Evolutionary conservation across 2,888 invertebrate genomes (phyloP).

Genomic region (Malacosoma neustria): DNA sequence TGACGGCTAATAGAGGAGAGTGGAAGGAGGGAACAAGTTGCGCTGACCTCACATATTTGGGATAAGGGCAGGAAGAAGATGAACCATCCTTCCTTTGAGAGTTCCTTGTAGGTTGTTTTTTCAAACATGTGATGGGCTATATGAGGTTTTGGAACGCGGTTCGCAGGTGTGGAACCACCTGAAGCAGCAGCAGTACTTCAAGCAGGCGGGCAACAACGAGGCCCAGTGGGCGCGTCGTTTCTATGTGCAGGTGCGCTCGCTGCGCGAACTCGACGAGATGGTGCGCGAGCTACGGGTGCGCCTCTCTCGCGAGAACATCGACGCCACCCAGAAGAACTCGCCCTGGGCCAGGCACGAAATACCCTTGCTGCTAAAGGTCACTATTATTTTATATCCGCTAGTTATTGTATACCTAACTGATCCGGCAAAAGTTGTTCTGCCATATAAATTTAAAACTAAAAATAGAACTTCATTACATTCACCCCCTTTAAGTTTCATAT

Average conservation of each 20-base stretch:
- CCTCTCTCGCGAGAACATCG: conserved; percentile 76
- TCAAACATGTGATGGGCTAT: too few species aligned
- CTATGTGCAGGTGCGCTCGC: conserved; percentile 81
- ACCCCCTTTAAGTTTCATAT: too few species aligned
- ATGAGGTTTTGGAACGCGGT: too few species aligned
- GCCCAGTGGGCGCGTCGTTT: conserved; percentile 80
- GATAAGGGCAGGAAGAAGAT: too few species aligned
- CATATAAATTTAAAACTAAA: too few species aligned
- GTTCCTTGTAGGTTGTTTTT: too few species aligned
- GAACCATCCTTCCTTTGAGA: too few species aligned
- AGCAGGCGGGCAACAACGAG: conserved; percentile 53
- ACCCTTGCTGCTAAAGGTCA: conserved; percentile 47
- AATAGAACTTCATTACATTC: too few species aligned
- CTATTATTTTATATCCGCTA: background rate
- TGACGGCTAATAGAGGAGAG: too few species aligned
- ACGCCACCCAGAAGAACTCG: conserved; percentile 46
- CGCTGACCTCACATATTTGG: too few species aligned
- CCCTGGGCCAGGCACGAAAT: conserved; percentile 49
- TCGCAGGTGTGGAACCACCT: conserved; percentile 80
- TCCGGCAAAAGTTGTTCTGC: too few species aligned
- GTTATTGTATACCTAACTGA: background rate
- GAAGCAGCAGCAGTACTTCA: conserved; percentile 75
- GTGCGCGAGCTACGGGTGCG: conserved; percentile 81
- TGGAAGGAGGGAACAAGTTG: too few species aligned
- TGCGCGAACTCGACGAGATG: conserved; percentile 83